Evolutionary conservation across 2,888 invertebrate genomes (phyloP).

Genomic region (Nemapogon koenigi): DNA sequence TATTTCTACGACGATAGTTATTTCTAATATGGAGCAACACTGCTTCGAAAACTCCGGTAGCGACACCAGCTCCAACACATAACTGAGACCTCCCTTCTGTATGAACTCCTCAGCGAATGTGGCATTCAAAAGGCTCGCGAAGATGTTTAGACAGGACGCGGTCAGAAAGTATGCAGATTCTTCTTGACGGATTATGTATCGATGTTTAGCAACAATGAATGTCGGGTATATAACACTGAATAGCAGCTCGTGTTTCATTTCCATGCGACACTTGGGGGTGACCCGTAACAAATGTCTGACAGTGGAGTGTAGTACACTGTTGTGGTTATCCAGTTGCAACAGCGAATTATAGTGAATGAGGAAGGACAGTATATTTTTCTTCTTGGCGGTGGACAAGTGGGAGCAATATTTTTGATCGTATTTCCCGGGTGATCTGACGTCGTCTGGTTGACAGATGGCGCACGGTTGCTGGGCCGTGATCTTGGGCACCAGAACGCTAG

Average conservation of each 20-base stretch:
- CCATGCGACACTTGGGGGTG: slow-evolving; percentile 57
- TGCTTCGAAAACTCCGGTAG: slow-evolving; percentile 62
- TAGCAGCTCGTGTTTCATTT: slow-evolving; percentile 63
- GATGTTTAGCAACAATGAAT: slow-evolving; percentile 60
- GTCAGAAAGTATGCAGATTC: slow-evolving; percentile 64
- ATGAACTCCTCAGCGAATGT: slow-evolving; percentile 66
- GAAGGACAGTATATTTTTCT: slow-evolving; percentile 60
- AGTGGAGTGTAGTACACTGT: slow-evolving; percentile 57
- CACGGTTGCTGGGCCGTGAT: slow-evolving; percentile 49
- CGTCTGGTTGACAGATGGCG: slow-evolving; percentile 38
- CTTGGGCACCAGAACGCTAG: slow-evolving; percentile 34
- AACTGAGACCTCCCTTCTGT: slow-evolving; percentile 61
- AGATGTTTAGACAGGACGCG: slow-evolving; percentile 66
- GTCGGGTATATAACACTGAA: slow-evolving; percentile 68
- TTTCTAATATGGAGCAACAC: slow-evolving; percentile 67
- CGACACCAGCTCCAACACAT: slow-evolving; percentile 59
- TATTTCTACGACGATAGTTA: slow-evolving; percentile 66
- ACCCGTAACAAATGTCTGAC: slow-evolving; percentile 66
- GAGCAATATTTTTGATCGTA: slow-evolving; percentile 27
- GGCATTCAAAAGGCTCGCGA: slow-evolving; percentile 62
- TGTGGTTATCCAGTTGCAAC: slow-evolving; percentile 58
- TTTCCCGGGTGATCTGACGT: slow-evolving; percentile 1
- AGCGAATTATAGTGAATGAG: slow-evolving; percentile 64
- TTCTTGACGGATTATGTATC: slow-evolving; percentile 47
- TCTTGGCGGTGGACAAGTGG: slow-evolving; percentile 33